Base-by-base conservation (phyloP, 2,113 vertebrate genomes). In the Carassius auratus region DNA sequence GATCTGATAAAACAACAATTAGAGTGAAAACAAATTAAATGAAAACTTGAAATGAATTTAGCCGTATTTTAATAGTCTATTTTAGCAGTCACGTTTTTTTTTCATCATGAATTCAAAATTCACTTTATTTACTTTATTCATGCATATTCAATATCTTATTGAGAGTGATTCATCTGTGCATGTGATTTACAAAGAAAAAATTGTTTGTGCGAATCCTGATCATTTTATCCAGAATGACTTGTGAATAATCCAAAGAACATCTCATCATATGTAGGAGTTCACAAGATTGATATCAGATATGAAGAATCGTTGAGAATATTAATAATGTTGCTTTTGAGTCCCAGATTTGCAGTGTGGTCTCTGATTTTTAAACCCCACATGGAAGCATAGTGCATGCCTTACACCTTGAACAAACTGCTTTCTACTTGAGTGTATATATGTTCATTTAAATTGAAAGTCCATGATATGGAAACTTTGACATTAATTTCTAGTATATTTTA, bases 401-500 rank as follows among this genome's bases (percentile, higher is more conserved):
- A 55, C 15, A 55, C 80, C 73, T 55, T 85, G 78, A 88, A 59
- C 12, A 59, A 81, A 55, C 76, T 59, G 23, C 8, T 36, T 36
- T 23, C 10, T 74, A 45, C 62, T 26, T 30, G 71, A 62, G 30
- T 21, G 38, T 61, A 17, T 23, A 3, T 48, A 48, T 12, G 45
- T 48, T 48, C 0, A 48, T 48, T 48, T 9, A 48, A 19, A 64
- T 61, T 64, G 21, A n/a, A 62, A 30, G 81, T 75, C 38, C 55
- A 66, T 74, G 17, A 50, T 15, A 48, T 66, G 71, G 55, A 73
- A 26, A n/a, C 48, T 33, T 76, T 10, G 3, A 12, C 19, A 19
- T 82, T 74, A 14, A 76, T 78, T 50, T 81, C 19, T 57, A 50
- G 38, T 57, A 48, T 77, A 17, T 85, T 77, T 85, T 19, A 59